These are phyloP conservation scores for Opisthograptis luteolata DNA, from an alignment of 2,888 invertebrate species.

Conservation along the genomic window DNA sequence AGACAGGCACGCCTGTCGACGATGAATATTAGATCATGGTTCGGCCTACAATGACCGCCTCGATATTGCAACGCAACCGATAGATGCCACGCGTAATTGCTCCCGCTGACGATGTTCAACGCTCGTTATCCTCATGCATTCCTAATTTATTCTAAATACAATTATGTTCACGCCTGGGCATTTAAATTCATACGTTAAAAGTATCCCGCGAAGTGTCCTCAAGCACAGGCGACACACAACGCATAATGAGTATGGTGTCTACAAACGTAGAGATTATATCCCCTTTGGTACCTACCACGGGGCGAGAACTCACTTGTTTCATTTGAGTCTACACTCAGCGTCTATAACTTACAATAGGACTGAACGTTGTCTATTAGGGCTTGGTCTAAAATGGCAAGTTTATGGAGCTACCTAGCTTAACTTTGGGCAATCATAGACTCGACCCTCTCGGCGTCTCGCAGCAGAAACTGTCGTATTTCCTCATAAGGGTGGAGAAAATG, in stretches of 20 bases:
- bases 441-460: slow-evolving; percentile 61
- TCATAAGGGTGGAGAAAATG: slow-evolving; percentile 81
- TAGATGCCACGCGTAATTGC: slow-evolving; percentile 54
- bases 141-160: slow-evolving; percentile 23
- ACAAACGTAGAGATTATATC: too few species aligned
- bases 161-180: slow-evolving; percentile 35
- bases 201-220: slow-evolving; percentile 45
- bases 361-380: slow-evolving; percentile 30
- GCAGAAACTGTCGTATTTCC: slow-evolving; percentile 81
- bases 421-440: slow-evolving; percentile 71
- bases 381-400: slow-evolving; percentile 42
- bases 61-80: slow-evolving; percentile 66
- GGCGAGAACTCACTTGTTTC: slow-evolving; percentile 10
- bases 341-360: slow-evolving; percentile 35
- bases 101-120: slow-evolving; percentile 40
- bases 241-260: slow-evolving; percentile 50
- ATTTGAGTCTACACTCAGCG: slow-evolving; percentile 20
- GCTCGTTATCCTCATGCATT: slow-evolving; percentile 12
- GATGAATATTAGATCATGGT: slow-evolving; percentile 80
- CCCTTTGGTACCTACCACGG: too few species aligned
- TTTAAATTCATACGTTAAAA: slow-evolving; percentile 42
- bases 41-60: slow-evolving; percentile 58
- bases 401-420: slow-evolving; percentile 56
- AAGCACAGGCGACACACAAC: slow-evolving; percentile 50
- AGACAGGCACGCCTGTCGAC: slow-evolving; percentile 71